phyloP scores from a whole-genome alignment of 2,797 vertebrate genomes.

The Ciconia nigra region DNA sequence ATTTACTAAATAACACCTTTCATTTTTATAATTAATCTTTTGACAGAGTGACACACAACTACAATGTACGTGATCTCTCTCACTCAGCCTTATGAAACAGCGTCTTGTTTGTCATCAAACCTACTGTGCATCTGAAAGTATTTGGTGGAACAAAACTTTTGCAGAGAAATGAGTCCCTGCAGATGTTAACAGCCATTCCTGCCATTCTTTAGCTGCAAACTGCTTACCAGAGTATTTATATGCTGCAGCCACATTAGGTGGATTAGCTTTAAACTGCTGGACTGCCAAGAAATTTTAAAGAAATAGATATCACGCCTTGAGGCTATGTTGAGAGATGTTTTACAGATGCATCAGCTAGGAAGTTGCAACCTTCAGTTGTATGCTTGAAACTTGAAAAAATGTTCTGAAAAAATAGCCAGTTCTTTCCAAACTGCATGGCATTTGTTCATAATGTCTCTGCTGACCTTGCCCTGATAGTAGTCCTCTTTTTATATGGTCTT shows the following conservation, averaged over 20 bases:
- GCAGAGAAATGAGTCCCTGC: background rate
- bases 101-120: background rate
- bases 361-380: background rate
- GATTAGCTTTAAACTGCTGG: background rate
- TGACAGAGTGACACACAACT: background rate
- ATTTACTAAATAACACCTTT: background rate
- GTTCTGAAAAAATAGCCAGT: background rate
- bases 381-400: background rate
- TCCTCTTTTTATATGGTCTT: background rate
- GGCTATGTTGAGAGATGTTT: background rate
- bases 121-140: background rate
- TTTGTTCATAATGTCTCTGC: background rate
- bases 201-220: background rate
- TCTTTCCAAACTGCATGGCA: background rate
- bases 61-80: accelerated
- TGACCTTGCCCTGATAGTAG: background rate
- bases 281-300: background rate
- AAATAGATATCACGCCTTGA: background rate
- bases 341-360: background rate
- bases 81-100: background rate
- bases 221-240: background rate
- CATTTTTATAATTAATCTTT: background rate
- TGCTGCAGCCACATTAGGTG: background rate
- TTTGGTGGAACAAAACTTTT: background rate
- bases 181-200: background rate